Percentiles rank a stretch among this genome's conserved stretches.
Evolutionary conservation across 2,888 invertebrate species (phyloP).

Genomic region (Athalia cordata): DNA sequence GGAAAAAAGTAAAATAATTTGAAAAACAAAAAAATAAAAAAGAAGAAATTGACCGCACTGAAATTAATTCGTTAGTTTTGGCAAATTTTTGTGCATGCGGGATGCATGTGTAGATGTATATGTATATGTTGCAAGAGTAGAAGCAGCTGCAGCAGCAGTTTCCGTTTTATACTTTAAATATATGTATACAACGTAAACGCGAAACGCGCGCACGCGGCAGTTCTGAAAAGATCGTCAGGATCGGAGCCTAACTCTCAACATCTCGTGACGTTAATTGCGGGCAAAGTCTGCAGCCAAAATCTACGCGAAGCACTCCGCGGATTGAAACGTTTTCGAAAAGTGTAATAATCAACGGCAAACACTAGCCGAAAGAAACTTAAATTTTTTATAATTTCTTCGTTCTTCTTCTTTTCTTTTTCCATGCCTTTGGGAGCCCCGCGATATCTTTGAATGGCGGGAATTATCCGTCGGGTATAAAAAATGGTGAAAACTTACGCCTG

Average conservation of each 20-base stretch:
- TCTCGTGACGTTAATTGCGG: constrained; percentile 40
- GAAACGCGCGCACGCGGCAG: background rate
- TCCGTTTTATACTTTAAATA: constrained; percentile 4
- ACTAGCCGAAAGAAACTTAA: too few relatives aligned
- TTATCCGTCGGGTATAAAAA: too few relatives aligned
- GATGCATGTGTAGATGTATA: too few relatives aligned
- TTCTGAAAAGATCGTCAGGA: background rate
- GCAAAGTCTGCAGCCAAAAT: constrained; percentile 28
- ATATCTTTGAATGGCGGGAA: too few relatives aligned
- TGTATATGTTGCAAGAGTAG: background rate
- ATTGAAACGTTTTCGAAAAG: constrained; percentile 6
- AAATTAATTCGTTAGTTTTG: constrained; percentile 29
- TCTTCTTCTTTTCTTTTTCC: too few relatives aligned
- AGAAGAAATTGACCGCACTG: constrained; percentile 2
- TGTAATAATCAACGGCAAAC: background rate
- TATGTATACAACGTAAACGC: constrained; percentile 1
- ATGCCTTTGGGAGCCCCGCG: too few relatives aligned
- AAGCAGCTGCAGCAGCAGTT: background rate
- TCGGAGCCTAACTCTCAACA: background rate
- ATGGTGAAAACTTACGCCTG: too few relatives aligned
- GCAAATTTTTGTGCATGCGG: background rate
- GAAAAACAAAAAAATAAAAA: background rate
- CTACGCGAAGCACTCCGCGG: constrained; percentile 1
- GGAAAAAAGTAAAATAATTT: background rate
- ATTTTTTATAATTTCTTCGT: too few relatives aligned